Evolutionary conservation across 2,797 vertebrate species (phyloP).

Genomic region (Falco concolor): DNA sequence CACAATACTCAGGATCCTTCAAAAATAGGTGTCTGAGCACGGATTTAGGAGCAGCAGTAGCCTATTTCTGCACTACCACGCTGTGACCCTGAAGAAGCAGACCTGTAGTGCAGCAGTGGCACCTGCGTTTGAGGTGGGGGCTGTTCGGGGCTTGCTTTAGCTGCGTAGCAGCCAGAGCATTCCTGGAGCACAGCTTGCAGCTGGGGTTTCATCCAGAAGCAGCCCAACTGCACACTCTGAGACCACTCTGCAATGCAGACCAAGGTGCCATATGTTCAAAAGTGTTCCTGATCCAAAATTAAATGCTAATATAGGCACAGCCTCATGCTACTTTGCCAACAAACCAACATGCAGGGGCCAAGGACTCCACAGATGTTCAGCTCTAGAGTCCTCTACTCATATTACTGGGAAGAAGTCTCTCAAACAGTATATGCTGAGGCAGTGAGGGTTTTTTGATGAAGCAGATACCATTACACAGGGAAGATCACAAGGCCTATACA

Average conservation of each 20-base stretch:
- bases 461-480: not conserved
- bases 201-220: not conserved
- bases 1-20: not conserved
- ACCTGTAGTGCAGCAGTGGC: not conserved
- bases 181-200: not conserved
- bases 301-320: not conserved
- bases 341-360: not conserved
- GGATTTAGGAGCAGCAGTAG: not conserved
- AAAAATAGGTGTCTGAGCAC: not conserved
- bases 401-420: not conserved
- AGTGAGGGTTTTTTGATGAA: not conserved
- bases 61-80: rapidly evolving
- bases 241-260: not conserved
- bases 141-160: rapidly evolving
- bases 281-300: not conserved
- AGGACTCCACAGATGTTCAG: not conserved
- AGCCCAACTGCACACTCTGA: not conserved
- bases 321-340: not conserved
- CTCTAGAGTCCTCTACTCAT: not conserved
- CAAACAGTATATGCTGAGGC: not conserved
- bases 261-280: not conserved
- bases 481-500: not conserved
- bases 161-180: rapidly evolving
- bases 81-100: rapidly evolving
- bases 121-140: rapidly evolving